These are phyloP conservation scores for Enteromius paludinosus DNA, from an alignment of 2,797 vertebrate species.

Conservation along the genomic window DNA sequence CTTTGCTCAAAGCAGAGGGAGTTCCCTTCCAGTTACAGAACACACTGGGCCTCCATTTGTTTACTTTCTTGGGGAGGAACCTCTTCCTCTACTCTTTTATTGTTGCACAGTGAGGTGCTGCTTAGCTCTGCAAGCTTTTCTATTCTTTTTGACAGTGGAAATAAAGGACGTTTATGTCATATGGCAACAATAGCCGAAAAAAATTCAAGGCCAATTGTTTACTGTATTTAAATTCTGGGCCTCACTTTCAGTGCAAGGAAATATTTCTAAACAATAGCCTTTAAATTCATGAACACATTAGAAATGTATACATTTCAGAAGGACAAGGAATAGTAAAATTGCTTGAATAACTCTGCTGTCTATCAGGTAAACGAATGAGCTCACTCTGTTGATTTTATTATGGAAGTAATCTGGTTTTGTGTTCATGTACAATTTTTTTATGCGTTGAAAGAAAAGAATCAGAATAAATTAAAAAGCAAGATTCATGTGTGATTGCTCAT, in stretches of 20 bases:
- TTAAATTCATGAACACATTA: not conserved
- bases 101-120: slow-evolving; percentile 61
- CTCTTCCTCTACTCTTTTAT: slow-evolving; percentile 68
- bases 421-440: not conserved
- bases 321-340: not conserved
- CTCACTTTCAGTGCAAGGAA: not conserved
- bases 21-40: slow-evolving; percentile 63
- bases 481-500: not conserved
- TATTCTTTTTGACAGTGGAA: slow-evolving; percentile 39
- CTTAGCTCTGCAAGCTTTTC: slow-evolving; percentile 17
- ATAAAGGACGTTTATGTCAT: slow-evolving; percentile 35
- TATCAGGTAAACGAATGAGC: not conserved
- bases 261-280: not conserved
- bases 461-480: not conserved
- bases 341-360: not conserved
- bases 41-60: slow-evolving; percentile 58
- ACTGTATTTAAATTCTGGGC: not conserved
- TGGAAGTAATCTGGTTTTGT: not conserved
- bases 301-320: not conserved
- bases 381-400: not conserved
- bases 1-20: slow-evolving; percentile 56
- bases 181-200: slow-evolving; percentile 13
- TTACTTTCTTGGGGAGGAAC: slow-evolving; percentile 69
- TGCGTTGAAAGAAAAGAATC: not conserved
- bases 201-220: not conserved